These are phyloP conservation scores for Lindbergichthys nudifrons DNA, from an alignment of 2,797 vertebrate species.

Conservation along the genomic window DNA sequence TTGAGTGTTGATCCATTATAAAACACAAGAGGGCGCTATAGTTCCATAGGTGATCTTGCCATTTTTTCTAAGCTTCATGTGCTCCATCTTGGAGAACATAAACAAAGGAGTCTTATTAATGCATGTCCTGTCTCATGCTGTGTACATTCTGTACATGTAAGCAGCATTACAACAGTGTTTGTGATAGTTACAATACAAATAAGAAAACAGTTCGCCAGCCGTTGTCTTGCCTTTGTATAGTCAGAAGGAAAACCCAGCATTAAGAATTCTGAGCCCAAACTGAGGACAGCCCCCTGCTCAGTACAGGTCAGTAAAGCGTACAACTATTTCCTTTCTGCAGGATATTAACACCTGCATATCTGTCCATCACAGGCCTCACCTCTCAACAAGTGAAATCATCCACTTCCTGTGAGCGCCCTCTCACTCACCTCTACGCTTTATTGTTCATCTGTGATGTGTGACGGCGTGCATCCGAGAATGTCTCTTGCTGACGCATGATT, in stretches of 20 bases:
- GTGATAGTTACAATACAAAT: not conserved
- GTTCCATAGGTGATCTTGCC: slow-evolving; percentile 32
- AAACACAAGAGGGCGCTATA: slow-evolving; percentile 75
- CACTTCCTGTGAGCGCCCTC: slow-evolving; percentile 73
- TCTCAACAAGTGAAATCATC: slow-evolving; percentile 69
- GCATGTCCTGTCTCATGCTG: not conserved
- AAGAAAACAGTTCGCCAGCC: not conserved
- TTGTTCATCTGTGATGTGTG: slow-evolving; percentile 79
- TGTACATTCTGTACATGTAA: slow-evolving; percentile 5
- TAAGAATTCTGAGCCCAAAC: slow-evolving; percentile 39
- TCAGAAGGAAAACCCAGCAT: slow-evolving; percentile 31
- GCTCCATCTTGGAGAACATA: slow-evolving; percentile 12
- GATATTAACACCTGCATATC: slow-evolving; percentile 72
- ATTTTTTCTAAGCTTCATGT: not conserved
- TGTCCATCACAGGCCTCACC: slow-evolving; percentile 59
- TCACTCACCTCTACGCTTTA: slow-evolving; percentile 68
- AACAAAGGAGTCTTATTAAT: slow-evolving; percentile 40
- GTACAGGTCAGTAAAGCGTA: slow-evolving; percentile 59
- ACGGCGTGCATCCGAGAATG: slow-evolving; percentile 68
- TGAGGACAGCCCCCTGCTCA: slow-evolving; percentile 27
- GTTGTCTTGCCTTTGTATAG: not conserved
- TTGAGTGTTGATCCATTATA: not conserved
- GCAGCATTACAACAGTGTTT: not conserved
- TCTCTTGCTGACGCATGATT: slow-evolving; percentile 73
- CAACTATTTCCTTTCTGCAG: slow-evolving; percentile 70